These are phyloP conservation scores for Tychaedon coryphoeus DNA, from an alignment of 2,113 vertebrate species.

Conservation along the genomic window DNA sequence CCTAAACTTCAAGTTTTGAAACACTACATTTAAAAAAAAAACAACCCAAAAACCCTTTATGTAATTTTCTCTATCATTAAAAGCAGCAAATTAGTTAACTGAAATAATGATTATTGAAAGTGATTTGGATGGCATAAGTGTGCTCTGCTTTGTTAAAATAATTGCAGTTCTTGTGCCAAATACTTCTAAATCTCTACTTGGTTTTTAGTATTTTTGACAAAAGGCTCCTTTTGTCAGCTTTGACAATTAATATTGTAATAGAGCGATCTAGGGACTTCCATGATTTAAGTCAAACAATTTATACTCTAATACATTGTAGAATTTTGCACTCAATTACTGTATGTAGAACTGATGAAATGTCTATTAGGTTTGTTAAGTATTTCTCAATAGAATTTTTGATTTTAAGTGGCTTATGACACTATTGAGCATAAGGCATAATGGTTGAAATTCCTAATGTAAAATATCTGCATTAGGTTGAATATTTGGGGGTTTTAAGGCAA, in stretches of 20 bases:
- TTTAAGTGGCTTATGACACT: not conserved
- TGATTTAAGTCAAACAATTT: not conserved
- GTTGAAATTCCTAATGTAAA: not conserved
- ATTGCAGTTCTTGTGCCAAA: conserved; percentile 4
- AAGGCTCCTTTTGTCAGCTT: conserved; percentile 11
- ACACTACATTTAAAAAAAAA: not conserved
- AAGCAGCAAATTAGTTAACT: not conserved
- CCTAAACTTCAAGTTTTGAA: not conserved
- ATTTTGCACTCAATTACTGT: not conserved
- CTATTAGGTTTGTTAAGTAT: not conserved
- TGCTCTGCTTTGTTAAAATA: not conserved
- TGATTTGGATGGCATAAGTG: not conserved
- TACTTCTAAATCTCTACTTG: conserved; percentile 21
- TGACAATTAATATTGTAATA: conserved; percentile 46
- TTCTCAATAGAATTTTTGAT: not conserved
- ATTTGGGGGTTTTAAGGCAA: not conserved
- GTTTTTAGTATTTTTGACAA: conserved; percentile 52
- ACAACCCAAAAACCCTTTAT: not conserved
- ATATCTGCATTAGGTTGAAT: not conserved
- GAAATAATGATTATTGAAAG: not conserved
- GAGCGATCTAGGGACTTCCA: not conserved
- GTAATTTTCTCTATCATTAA: not conserved
- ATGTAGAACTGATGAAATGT: not conserved
- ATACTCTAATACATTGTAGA: not conserved
- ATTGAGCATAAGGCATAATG: not conserved